Base-by-base conservation (phyloP, 37 sponge, comb jelly and placozoan genomes). In the Petrosia ficiformis region DNA sequence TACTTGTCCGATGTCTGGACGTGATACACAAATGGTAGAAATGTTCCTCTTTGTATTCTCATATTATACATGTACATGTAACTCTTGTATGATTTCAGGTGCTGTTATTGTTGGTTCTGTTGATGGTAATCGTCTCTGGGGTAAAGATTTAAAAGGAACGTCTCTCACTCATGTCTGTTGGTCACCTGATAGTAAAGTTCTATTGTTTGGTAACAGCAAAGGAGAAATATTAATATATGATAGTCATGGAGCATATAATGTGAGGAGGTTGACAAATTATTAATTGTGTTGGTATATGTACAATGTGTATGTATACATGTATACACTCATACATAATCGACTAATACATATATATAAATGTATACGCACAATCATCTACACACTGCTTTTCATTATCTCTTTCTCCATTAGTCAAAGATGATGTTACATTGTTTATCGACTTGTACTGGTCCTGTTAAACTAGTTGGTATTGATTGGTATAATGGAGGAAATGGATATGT, bases 41-140 rank as follows among this genome's bases (percentile, higher is more conserved):
- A 67, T 37, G 68, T 10, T 30, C n/a, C 24, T 36, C 35, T 3
- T 32, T 67, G 61, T 5, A 59, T 28, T 28, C 30, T 3, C 61
- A 59, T 4, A 31, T 59, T 2, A 31, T 2, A 31, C 52, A 30
- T 28, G 26, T n/a, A 26, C 69, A n/a, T n/a, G n/a, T n/a, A n/a
- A n/a, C n/a, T n/a, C n/a, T n/a, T 32, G 21, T 57, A 4, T 40
- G 16, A 59, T 57, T 41, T 10, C 57, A 92, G 93, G 95, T 34
- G 94, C 92, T 4, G 89, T 97, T 21, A 97, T 97, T 42, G 94
- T 97, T 3, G 97, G 97, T 11, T 84, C 94, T 39, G 94, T 97
- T 57, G 97, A 90, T 72, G 97, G 97, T 16, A 90, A 82, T 72
- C 74, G 97, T 36, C 69, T 97, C 42, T 97, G 97, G 97, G 97